These are phyloP conservation scores for Volucella bombylans DNA, from an alignment of 2,888 invertebrate species.

Conservation along the genomic window DNA sequence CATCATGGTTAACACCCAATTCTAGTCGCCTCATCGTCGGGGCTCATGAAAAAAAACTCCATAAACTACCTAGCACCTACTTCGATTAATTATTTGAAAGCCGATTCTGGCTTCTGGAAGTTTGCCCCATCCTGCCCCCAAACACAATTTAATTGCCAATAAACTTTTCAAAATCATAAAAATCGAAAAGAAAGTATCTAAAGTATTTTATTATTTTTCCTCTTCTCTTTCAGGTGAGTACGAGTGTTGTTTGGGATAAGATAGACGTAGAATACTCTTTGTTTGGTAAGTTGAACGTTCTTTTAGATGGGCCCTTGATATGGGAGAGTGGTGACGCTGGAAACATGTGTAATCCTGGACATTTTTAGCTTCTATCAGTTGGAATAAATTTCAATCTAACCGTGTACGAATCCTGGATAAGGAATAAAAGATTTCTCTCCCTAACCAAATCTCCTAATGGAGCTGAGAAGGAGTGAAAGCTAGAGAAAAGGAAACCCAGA, in stretches of 20 bases:
- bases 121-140: constrained; percentile 23
- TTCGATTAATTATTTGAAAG: constrained; percentile 31
- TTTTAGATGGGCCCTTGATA: too few relatives aligned
- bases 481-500: constrained; percentile 3
- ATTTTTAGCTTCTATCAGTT: constrained; percentile 44
- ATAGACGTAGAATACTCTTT: constrained; percentile 12
- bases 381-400: constrained; percentile 29
- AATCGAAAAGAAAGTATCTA: constrained; percentile 22
- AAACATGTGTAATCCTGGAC: constrained; percentile 25
- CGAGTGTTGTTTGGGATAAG: constrained; percentile 5
- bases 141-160: constrained; percentile 53
- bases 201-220: constrained; percentile 15
- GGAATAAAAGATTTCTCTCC: constrained; percentile 32
- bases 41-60: constrained; percentile 45
- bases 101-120: constrained; percentile 23
- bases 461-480: constrained; percentile 17
- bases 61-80: constrained; percentile 24
- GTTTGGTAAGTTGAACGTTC: constrained; percentile 25
- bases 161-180: constrained; percentile 39
- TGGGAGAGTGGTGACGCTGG: not conserved
- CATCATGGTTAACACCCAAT: constrained; percentile 33
- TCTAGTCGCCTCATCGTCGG: constrained; percentile 4
- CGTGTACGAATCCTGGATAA: not conserved
- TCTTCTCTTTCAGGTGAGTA: constrained; percentile 58
- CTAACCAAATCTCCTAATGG: constrained; percentile 25